phyloP scores from a whole-genome alignment of 2,113 vertebrate genomes.

The Serilophus lunatus region DNA sequence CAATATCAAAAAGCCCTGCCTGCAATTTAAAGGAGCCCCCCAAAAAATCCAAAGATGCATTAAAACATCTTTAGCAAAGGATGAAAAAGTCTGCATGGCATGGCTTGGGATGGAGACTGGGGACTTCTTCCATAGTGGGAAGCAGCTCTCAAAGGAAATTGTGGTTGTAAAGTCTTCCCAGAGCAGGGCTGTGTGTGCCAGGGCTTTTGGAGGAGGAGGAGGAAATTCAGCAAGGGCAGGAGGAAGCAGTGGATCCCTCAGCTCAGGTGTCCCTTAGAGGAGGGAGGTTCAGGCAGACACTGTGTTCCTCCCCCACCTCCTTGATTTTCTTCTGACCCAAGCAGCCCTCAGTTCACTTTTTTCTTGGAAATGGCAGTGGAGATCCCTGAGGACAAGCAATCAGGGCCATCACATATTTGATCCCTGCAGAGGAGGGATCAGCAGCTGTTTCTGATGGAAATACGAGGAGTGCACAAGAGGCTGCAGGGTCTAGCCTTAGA shows the following conservation, averaged over 20 bases:
- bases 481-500: not conserved
- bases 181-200: not conserved
- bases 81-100: not conserved
- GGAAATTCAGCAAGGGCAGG: not conserved
- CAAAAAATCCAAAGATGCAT: not conserved
- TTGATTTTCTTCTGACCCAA: not conserved
- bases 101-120: not conserved
- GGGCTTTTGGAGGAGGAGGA: not conserved
- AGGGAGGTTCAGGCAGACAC: not conserved
- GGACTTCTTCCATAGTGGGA: not conserved
- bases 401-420: not conserved
- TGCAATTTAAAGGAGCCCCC: not conserved
- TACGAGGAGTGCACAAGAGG: not conserved
- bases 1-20: not conserved
- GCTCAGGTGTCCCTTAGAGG: not conserved
- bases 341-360: not conserved
- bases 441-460: not conserved
- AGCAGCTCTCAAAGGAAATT: not conserved
- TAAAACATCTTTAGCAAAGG: not conserved
- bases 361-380: not conserved
- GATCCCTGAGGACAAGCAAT: not conserved
- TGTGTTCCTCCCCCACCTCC: not conserved
- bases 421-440: not conserved
- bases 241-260: not conserved
- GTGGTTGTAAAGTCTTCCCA: not conserved